A percentile compares a stretch with the other conserved stretches of the same genome.
Evolutionary conservation across 2,888 invertebrate species (phyloP).

Genomic region (Nyleta sp.): DNA sequence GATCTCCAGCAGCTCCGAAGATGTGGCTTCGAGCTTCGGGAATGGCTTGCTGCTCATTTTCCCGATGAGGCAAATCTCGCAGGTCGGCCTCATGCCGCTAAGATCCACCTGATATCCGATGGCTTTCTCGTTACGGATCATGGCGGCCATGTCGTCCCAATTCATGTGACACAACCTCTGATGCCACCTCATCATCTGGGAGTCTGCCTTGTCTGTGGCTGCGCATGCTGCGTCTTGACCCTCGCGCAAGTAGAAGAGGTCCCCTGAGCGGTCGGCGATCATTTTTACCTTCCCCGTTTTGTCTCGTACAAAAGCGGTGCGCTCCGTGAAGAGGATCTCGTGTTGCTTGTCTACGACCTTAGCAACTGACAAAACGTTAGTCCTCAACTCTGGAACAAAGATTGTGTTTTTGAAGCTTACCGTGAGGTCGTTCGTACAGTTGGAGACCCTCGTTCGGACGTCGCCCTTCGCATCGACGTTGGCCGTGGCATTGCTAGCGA

Average conservation of each 20-base stretch:
- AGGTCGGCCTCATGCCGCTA: background rate
- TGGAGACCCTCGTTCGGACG: background rate
- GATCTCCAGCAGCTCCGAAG: slow-evolving; percentile 1
- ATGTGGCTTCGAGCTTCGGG: background rate
- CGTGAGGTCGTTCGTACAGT: background rate
- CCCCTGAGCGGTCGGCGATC: background rate
- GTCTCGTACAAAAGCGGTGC: background rate
- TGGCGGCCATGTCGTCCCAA: slow-evolving; percentile 9
- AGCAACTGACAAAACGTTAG: slow-evolving; percentile 10
- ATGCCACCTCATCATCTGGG: slow-evolving; percentile 5
- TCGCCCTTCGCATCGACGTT: background rate
- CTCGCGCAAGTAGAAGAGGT: background rate
- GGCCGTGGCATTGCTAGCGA: background rate
- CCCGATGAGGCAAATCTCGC: background rate
- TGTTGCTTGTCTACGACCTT: slow-evolving; percentile 5
- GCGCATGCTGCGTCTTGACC: background rate
- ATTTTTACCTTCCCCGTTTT: background rate
- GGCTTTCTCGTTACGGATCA: background rate
- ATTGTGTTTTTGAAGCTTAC: background rate
- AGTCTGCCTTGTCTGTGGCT: background rate
- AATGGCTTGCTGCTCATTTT: background rate
- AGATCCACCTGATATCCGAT: background rate
- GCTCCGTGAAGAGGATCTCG: background rate
- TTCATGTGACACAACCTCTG: slow-evolving; percentile 10
- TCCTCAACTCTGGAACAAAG: slow-evolving; percentile 3